A percentile compares a stretch with the other conserved stretches of the same genome.
Conservation (phyloP, 2,888 invertebrate genomes). For the Aromia moschata region DNA sequence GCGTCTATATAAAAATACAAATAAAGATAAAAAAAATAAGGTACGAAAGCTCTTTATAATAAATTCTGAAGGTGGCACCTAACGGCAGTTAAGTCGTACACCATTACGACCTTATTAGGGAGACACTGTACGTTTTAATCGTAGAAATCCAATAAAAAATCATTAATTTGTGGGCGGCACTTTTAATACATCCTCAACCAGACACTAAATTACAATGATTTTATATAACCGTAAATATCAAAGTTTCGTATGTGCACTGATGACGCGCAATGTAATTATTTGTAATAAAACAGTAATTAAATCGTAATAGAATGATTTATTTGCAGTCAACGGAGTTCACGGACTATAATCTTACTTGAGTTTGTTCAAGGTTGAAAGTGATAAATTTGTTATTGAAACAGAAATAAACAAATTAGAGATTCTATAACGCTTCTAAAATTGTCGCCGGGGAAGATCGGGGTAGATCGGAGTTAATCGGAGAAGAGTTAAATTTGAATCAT, state of each 20-base stretch:
- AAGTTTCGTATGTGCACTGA: slow-evolving; percentile 3
- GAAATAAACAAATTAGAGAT: too few relatives aligned
- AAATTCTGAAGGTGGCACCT: slow-evolving; percentile 6
- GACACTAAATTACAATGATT: slow-evolving; percentile 16
- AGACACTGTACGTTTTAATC: slow-evolving; percentile 5
- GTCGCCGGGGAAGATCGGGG: too few relatives aligned
- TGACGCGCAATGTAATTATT: slow-evolving; percentile 4
- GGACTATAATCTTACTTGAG: too few relatives aligned
- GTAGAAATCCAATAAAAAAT: slow-evolving; percentile 8
- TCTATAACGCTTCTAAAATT: too few relatives aligned
- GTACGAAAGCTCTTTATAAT: slow-evolving; percentile 9
- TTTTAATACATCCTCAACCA: slow-evolving; percentile 12
- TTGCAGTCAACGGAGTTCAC: too few relatives aligned
- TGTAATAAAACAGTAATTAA: neutral
- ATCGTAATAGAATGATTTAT: too few relatives aligned
- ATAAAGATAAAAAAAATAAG: slow-evolving; percentile 8
- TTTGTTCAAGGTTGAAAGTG: too few relatives aligned
- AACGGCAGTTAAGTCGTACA: slow-evolving; percentile 11
- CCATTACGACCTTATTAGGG: slow-evolving; percentile 7
- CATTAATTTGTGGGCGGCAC: slow-evolving; percentile 14
- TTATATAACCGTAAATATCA: slow-evolving; percentile 13
- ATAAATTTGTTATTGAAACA: too few relatives aligned
- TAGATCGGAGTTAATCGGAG: too few relatives aligned
- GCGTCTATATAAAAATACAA: slow-evolving; percentile 6
- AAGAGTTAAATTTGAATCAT: too few relatives aligned